phyloP scores from a whole-genome alignment of 2,113 vertebrate species.

The Gymnocephalus cernua region DNA sequence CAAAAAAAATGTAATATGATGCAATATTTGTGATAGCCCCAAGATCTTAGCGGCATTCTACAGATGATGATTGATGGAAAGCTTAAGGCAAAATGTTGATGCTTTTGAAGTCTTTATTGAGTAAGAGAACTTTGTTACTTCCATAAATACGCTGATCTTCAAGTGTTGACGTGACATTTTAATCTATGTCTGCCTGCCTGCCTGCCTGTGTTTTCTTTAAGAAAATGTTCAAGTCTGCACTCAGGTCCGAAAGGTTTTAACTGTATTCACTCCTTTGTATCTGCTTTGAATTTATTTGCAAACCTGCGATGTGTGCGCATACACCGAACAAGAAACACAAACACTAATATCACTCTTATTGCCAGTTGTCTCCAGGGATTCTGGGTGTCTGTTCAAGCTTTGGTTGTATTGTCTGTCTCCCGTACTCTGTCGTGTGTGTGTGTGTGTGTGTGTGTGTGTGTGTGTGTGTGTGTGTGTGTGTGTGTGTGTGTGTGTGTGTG shows the following conservation, averaged over 20 bases:
- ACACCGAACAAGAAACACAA: not conserved
- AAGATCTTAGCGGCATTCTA: conserved; percentile 49
- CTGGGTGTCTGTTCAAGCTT: conserved; percentile 23
- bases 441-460: conserved; percentile 37
- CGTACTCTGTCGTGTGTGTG: too few species aligned
- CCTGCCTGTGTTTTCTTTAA: conserved; percentile 4
- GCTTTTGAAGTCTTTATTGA: conserved; percentile 65
- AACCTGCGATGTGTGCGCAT: conserved; percentile 17
- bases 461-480: conserved; percentile 35
- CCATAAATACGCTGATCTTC: conserved; percentile 67
- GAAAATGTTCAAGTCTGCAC: conserved; percentile 31
- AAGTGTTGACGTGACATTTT: conserved; percentile 71
- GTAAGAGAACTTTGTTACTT: conserved; percentile 60
- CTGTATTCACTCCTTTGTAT: conserved; percentile 43
- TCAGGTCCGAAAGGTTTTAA: conserved; percentile 41
- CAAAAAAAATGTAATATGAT: conserved; percentile 57
- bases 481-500: conserved; percentile 41
- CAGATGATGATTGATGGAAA: conserved; percentile 72
- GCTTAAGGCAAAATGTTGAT: conserved; percentile 65
- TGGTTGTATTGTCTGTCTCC: conserved; percentile 42
- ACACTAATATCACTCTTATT: conserved; percentile 39
- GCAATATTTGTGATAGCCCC: conserved; percentile 61
- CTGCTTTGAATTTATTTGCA: conserved; percentile 66
- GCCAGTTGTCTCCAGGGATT: conserved; percentile 56
- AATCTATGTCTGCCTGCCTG: conserved; percentile 42